Conservation (phyloP, 2,797 vertebrate species). For the Lithobates pipiens region DNA sequence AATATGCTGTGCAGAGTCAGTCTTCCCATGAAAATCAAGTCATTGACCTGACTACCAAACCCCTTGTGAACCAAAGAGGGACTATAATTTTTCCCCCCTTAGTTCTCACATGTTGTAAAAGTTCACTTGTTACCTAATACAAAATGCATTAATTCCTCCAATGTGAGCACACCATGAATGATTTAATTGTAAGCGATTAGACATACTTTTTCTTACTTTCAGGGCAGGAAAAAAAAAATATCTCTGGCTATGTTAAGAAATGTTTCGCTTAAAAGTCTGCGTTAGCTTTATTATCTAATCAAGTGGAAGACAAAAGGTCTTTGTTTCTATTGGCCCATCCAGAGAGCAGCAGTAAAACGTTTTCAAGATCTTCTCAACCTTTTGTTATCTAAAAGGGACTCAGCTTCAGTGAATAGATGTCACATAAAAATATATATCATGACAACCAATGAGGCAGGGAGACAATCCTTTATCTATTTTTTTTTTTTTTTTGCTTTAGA, state of each 20-base stretch:
- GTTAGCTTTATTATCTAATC: conserved; percentile 89
- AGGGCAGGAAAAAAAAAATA: conserved; percentile 73
- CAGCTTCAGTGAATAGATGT: conserved; percentile 86
- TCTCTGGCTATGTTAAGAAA: conserved; percentile 83
- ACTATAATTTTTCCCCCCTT: conserved; percentile 85
- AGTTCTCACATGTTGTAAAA: conserved; percentile 86
- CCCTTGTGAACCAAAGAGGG: conserved; percentile 81
- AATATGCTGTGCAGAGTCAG: conserved; percentile 81
- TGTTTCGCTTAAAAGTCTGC: conserved; percentile 84
- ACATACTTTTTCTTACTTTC: conserved; percentile 79
- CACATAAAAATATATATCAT: conserved; percentile 83
- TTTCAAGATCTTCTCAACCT: conserved; percentile 84
- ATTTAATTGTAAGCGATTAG: conserved; percentile 90
- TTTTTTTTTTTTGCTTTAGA: no score
- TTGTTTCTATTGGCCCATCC: conserved; percentile 82
- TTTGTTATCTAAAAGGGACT: conserved; percentile 87
- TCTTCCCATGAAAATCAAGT: conserved; percentile 98
- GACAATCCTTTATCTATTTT: conserved; percentile 72
- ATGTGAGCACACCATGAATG: conserved; percentile 86
- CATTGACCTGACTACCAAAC: conserved; percentile 86
- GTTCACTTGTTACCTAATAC: conserved; percentile 83
- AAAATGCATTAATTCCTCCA: conserved; percentile 89
- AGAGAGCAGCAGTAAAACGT: conserved; percentile 79
- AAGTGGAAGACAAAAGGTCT: conserved; percentile 86
- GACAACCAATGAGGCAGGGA: conserved; percentile 70